These are phyloP conservation scores for Aphyosemion australe DNA, from an alignment of 2,113 vertebrate genomes.

Conservation along the genomic window DNA sequence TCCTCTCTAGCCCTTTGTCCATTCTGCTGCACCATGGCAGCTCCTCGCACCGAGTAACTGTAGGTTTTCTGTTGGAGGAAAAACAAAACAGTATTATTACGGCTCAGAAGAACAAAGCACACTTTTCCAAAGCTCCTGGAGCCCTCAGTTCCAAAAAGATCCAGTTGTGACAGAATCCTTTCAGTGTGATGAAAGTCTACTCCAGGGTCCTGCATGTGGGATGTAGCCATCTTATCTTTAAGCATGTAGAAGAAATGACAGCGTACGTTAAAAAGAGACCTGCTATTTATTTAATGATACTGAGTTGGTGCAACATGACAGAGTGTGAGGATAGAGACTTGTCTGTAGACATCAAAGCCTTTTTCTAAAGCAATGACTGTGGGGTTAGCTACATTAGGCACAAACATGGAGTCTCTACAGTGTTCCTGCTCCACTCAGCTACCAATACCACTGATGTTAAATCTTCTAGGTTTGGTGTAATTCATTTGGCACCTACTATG, in stretches of 20 bases:
- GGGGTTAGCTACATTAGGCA: not conserved
- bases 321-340: too few species aligned
- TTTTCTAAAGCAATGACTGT: not conserved
- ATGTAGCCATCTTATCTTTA: not conserved
- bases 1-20: constrained; percentile 82
- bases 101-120: not conserved
- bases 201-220: not conserved
- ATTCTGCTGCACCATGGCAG: constrained; percentile 79
- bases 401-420: not conserved
- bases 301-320: not conserved
- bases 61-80: constrained; percentile 84
- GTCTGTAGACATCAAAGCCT: not conserved
- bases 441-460: too few species aligned
- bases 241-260: not conserved
- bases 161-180: too few species aligned
- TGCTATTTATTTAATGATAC: too few species aligned
- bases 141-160: not conserved
- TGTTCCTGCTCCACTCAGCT: not conserved
- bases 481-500: too few species aligned
- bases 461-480: too few species aligned
- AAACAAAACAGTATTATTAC: not conserved
- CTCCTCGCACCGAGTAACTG: constrained; percentile 87
- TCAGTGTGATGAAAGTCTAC: not conserved
- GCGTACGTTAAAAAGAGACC: not conserved
- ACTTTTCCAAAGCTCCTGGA: not conserved